Conservation (phyloP, 2,797 vertebrate species). For the Cossypha caffra region DNA sequence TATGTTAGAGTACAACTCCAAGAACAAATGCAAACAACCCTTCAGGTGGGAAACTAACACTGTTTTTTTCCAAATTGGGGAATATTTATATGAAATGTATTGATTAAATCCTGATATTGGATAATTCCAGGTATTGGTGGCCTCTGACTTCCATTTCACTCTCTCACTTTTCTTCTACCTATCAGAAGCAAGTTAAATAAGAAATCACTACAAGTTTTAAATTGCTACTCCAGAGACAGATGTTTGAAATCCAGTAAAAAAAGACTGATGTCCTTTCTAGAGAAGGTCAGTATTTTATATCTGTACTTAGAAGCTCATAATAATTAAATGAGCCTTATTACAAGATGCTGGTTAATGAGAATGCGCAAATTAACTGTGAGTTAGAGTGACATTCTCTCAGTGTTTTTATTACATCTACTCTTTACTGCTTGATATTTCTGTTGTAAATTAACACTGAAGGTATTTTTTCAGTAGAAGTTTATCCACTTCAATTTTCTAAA, state of each 20-base stretch:
- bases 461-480: neutral
- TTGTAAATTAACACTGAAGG: neutral
- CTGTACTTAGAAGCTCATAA: conserved; percentile 4
- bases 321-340: conserved; percentile 39
- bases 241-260: neutral
- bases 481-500: neutral
- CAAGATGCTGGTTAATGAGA: conserved; percentile 48
- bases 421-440: neutral
- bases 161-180: neutral
- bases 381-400: neutral
- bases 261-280: neutral
- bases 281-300: conserved; percentile 48
- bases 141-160: neutral
- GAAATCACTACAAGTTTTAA: neutral
- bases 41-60: neutral
- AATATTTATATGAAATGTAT: neutral
- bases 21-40: neutral
- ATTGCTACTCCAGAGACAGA: neutral
- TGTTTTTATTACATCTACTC: neutral
- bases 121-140: neutral
- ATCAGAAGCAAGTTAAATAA: neutral
- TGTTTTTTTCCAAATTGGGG: neutral
- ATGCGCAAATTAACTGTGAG: conserved; percentile 17
- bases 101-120: neutral
- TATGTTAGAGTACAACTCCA: neutral